Base-by-base conservation (phyloP, 37 sponge, comb jelly and placozoan genomes). In the Petrosia ficiformis region DNA sequence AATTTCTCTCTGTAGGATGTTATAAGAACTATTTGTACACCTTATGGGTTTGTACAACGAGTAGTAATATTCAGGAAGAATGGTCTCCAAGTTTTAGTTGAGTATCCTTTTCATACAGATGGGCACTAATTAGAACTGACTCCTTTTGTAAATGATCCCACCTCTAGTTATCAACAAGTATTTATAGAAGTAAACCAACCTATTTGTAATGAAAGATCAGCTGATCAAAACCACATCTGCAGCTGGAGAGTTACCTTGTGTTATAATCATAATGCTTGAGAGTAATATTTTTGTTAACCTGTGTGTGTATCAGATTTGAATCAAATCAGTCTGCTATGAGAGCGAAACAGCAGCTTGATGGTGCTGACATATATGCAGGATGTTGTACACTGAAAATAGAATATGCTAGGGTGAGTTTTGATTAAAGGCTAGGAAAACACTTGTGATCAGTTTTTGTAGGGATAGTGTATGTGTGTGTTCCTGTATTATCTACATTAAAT, bases 371-470 rank as follows among this genome's bases (percentile, higher is more conserved):
- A 39, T 95, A 95, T 66, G 92, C 95, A 4, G 95, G 95, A 0
- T 95, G 95, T 57, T 95, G 95, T 54, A 95, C 95, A 56, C 85
- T 95, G 56, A 87, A 91, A 61, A 95, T 90, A 41, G 95, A 95
- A 43, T 95, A 76, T 88, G 91, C 95, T 39, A 90, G 80, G 83
- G 95, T 95, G 36, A 42, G 79, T 48, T n/a, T n/a, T n/a, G n/a
- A n/a, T n/a, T 42, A 33, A 1, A 34, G 29, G 30, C 3, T 33
- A 54, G 21, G 21, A 22, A 21, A 16, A 54, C 21, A 54, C 21
- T 54, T 54, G 73, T 42, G 6, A 25, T 24, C 21, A 72, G 19
- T 41, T 43, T 28, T 16, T n/a, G n/a, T n/a, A n/a, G n/a, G n/a
- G n/a, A n/a, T n/a, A 37, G 24, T 76, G 36, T 32, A 64, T 38